Evolutionary conservation across 2,113 vertebrate species (phyloP), one percentile per base, ranked within the genome.

Genomic region (Cynocephalus volans): DNA sequence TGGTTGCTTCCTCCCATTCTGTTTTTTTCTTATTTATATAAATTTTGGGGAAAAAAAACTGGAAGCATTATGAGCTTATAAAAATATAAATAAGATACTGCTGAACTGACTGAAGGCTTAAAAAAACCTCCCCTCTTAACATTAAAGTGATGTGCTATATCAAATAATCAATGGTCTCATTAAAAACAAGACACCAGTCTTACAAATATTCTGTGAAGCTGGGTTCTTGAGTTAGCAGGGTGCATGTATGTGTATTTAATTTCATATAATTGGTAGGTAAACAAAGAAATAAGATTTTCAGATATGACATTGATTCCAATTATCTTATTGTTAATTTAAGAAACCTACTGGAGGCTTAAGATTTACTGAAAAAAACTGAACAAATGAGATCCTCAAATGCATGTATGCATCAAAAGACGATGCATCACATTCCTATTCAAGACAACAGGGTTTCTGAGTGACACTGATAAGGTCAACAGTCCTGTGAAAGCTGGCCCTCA

Each of bases 291-390:
- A 79, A 8, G 58, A 95, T 94, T 95, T 95, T 65, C 45, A 92
- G 67, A 93, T 90, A 76, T 84, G 83, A 92, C 95, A 93, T 36
- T 95, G 75, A 95, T 95, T 96, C 92, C 93, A 96, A 86, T 88
- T 91, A 96, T 93, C 73, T 95, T 79, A 88, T 60, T 88, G 73
- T 76, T 96, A 97, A 93, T 90, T 90, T 93, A 84, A 65, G 76
- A 52, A 93, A 86, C 12, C 19, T 36, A 64, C 4, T 31, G 33
- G 73, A 84, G 54, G 23, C 28, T 65, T 72, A 70, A 80, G 79
- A 76, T 83, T 45, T 64, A 50, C 60, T 92, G 69, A 54, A 75
- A n/a, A 64, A 45, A 75, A 58, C 81, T 91, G 52, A 75, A 64
- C 50, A 56, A 92, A 97, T 87, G 67, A 90, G 80, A 70, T 84